A percentile compares a stretch with the other conserved stretches of the same genome.
Conservation (phyloP, 2,113 vertebrate genomes). For the Urocolius indicus region DNA sequence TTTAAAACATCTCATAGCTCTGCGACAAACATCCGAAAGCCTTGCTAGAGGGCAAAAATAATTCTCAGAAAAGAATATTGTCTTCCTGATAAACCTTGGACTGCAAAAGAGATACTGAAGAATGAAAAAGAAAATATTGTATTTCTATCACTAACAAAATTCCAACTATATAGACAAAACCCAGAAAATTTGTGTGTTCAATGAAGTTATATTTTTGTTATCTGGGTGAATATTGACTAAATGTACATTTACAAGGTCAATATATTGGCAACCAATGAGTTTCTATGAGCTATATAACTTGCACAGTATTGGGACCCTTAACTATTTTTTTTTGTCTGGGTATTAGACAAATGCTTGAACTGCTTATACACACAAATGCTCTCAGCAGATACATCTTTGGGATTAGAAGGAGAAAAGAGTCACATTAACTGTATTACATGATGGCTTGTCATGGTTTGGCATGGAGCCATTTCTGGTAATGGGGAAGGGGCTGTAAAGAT, state of each 20-base stretch:
- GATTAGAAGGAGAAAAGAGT: neutral
- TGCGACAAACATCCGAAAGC: slow-evolving; percentile 39
- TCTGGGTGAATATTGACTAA: neutral
- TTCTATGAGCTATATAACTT: neutral
- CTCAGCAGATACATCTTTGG: neutral
- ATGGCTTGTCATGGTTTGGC: neutral
- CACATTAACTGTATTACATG: neutral
- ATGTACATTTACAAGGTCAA: neutral
- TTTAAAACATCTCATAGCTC: slow-evolving; percentile 51
- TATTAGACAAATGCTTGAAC: neutral
- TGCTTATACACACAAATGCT: neutral
- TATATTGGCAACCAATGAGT: neutral
- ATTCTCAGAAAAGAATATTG: neutral
- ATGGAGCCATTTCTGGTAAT: too few relatives aligned
- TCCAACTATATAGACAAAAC: neutral
- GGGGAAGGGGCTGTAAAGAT: too few relatives aligned
- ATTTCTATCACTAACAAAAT: neutral
- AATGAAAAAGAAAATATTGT: neutral
- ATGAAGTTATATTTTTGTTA: neutral
- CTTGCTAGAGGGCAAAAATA: slow-evolving; percentile 41
- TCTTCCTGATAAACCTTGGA: neutral
- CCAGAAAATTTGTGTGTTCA: neutral
- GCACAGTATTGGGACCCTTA: neutral
- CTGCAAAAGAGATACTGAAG: neutral
- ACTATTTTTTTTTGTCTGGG: neutral